Conservation (phyloP, 2,797 vertebrate species). For the Hoplostethus mediterraneus region DNA sequence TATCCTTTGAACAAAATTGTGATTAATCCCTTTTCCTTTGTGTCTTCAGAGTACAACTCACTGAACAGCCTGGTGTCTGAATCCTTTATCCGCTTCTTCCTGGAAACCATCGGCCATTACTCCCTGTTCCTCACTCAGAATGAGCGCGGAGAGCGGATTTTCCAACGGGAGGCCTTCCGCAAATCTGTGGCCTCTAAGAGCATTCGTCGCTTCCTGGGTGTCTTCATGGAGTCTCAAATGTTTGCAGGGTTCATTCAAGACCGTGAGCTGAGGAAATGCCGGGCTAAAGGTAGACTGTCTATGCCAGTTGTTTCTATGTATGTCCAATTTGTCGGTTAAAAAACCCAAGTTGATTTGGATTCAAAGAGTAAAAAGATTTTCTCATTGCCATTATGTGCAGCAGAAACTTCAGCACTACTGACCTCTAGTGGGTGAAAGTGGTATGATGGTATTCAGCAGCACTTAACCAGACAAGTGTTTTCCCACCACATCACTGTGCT, state of each 20-base stretch:
- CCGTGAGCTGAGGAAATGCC: conserved; percentile 94
- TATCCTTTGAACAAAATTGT: neutral
- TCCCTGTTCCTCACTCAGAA: conserved; percentile 96
- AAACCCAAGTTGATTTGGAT: neutral
- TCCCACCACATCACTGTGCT: conserved; percentile 16
- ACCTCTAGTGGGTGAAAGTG: conserved; percentile 72
- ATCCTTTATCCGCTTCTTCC: conserved; percentile 98
- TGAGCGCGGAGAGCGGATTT: conserved; percentile 92
- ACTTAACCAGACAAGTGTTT: neutral
- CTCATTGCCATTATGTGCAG: neutral
- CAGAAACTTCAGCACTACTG: conserved; percentile 55
- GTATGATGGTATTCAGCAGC: conserved; percentile 7
- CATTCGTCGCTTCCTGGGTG: conserved; percentile 96
- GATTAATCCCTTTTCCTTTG: conserved; percentile 10
- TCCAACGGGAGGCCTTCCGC: conserved; percentile 97
- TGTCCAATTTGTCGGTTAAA: neutral
- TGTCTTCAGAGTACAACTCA: conserved; percentile 92
- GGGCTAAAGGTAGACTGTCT: conserved; percentile 92
- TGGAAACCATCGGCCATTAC: conserved; percentile 99
- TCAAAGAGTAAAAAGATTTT: conserved; percentile 4
- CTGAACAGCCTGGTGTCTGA: conserved; percentile 97
- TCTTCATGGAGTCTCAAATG: conserved; percentile 99
- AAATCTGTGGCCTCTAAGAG: conserved; percentile 99
- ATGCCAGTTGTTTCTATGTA: conserved; percentile 6
- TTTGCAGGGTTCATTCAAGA: conserved; percentile 99